phyloP scores from a whole-genome alignment of 2,797 vertebrate genomes.

The Bradypus variegatus region DNA sequence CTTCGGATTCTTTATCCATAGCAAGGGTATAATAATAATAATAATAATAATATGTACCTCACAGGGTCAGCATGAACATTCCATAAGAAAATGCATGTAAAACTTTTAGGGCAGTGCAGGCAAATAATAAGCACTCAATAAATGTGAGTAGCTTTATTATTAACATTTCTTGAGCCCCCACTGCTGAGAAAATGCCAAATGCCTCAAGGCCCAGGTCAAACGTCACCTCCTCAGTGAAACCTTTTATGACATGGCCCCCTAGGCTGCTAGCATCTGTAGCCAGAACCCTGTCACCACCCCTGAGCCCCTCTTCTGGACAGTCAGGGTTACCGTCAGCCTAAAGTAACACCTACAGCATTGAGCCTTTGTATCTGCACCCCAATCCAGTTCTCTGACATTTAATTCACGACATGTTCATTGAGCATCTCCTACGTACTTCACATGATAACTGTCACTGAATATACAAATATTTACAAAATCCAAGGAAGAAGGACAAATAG shows the following conservation, averaged over 20 bases:
- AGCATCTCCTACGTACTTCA: accelerated
- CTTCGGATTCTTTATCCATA: accelerated
- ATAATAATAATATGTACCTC: too few species aligned
- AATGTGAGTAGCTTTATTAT: accelerated
- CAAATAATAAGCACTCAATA: accelerated
- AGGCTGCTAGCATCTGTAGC: neutral
- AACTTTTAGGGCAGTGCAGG: accelerated
- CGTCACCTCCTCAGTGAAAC: neutral
- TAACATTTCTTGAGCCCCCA: neutral
- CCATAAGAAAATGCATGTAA: too few species aligned
- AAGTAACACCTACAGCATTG: accelerated
- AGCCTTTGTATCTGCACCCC: neutral
- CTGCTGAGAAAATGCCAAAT: neutral
- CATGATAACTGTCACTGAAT: accelerated
- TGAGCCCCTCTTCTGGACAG: too few species aligned
- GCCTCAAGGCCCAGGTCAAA: too few species aligned
- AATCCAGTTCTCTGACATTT: accelerated
- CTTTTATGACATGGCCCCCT: neutral
- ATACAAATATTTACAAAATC: neutral
- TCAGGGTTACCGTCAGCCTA: neutral
- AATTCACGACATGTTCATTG: accelerated
- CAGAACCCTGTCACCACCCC: too few species aligned
- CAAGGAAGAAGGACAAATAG: neutral
- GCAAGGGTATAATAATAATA: too few species aligned
- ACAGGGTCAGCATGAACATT: neutral